These are phyloP conservation scores for Halisarca cf. caerulea DNA, from an alignment of 37 sponge, comb jelly and placozoan genomes.

Conservation along the genomic window DNA sequence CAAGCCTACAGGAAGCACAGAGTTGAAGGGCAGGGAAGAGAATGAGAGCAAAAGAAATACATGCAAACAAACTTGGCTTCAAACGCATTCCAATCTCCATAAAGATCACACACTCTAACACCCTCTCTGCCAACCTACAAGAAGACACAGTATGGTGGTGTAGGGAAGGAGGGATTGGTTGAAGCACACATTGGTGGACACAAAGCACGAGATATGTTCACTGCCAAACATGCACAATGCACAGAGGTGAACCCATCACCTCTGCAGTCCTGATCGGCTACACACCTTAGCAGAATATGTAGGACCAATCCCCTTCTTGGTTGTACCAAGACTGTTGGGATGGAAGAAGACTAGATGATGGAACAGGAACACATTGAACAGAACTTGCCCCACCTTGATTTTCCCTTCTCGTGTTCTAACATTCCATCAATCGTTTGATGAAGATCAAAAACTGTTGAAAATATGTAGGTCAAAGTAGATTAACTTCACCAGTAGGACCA, in stretches of 20 bases:
- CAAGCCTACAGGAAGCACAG: not conserved
- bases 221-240: too few species aligned
- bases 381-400: constrained; percentile 27
- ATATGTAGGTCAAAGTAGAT: too few species aligned
- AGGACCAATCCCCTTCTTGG: constrained; percentile 98
- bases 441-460: constrained; percentile 92
- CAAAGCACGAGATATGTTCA: too few species aligned
- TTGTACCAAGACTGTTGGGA: constrained; percentile 93
- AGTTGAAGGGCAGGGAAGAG: not conserved
- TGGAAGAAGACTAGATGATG: not conserved
- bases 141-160: too few species aligned
- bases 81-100: constrained; percentile 50
- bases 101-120: constrained; percentile 86
- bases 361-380: not conserved
- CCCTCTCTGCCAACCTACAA: constrained; percentile 57
- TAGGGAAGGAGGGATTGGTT: too few species aligned
- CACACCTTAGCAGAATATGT: constrained; percentile 84
- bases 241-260: too few species aligned
- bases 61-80: constrained; percentile 42
- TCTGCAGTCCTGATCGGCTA: not conserved
- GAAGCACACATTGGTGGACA: not conserved
- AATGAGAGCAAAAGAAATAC: not conserved
- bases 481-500: too few species aligned
- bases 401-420: constrained; percentile 82
- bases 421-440: constrained; percentile 89